Base-by-base conservation (phyloP, 2,797 vertebrate species). In the Rhinella marina region DNA sequence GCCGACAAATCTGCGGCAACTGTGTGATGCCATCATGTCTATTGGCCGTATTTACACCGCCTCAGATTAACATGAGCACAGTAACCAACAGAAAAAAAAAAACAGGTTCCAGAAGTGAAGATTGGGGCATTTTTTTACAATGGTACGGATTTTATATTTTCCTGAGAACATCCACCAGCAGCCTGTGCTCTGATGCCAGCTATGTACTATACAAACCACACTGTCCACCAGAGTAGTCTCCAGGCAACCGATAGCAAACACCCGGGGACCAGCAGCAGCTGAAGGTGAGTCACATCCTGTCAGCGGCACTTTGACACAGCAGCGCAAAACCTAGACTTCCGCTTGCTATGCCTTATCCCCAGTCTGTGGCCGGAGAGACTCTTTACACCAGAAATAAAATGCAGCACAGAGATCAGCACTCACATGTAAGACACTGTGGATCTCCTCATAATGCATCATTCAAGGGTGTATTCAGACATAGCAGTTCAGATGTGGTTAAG, bases 231-330 rank as follows among this genome's bases (percentile, higher is more conserved):
- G 70, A 16, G 56, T 57, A 54, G 84, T 89, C 79, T 86, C 88
- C 62, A 82, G 72, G 88, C 84, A 86, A 89, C 88, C 77, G 64
- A 52, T 85, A 86, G 57, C 62, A 80, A 86, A 86, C 84, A 82
- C 62, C 19, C 25, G 66, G 48, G 32, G 68, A 68, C 70, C 25
- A 27, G 70, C 77, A 19, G 84, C 88, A 91, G 94, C 93, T 95
- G 93, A 88, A 93, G 91, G 92, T 93, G 94, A 96, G 93, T 96
- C 96, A 96, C 94, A 95, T 96, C 96, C 96, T 96, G 94, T 91
- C 90, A 90, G 76, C 27, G 86, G 88, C 84, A 79, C 87, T 89
- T 81, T 90, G 93, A 94, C 93, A 93, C 93, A 91, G 92, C 93
- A 85, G 84, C 77, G 64, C 76, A 68, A 81, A 54, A 32, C 48